Percentiles rank a stretch among this genome's conserved stretches.
Evolutionary conservation across 2,888 invertebrate genomes (phyloP).

Genomic region (Megastigmus dorsalis): DNA sequence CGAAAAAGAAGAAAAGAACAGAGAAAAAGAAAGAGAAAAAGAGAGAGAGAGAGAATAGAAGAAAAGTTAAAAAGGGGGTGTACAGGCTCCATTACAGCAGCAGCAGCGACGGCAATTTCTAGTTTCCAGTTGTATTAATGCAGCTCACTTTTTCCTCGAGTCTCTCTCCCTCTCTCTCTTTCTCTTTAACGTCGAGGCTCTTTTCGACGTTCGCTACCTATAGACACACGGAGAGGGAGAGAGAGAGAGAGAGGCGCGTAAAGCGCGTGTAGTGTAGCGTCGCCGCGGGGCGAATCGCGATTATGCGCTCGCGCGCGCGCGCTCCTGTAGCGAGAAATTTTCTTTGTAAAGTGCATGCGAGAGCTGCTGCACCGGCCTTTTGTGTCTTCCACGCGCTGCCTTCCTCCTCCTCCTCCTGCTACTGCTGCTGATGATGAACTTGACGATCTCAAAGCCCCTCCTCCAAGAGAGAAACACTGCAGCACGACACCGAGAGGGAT

Average conservation of each 20-base stretch:
- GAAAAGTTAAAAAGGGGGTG: too few relatives aligned
- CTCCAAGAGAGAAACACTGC: too few relatives aligned
- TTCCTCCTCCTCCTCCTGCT: not conserved
- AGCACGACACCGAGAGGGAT: not conserved
- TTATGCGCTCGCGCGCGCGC: not conserved
- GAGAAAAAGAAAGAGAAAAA: not conserved
- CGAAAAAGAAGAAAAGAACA: not conserved
- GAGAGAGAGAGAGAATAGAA: not conserved
- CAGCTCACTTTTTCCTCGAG: not conserved
- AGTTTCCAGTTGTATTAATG: constrained; percentile 35
- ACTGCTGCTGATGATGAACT: constrained; percentile 27
- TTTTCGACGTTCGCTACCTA: constrained; percentile 15
- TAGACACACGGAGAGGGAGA: too few relatives aligned
- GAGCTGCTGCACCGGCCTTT: too few relatives aligned
- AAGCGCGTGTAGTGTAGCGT: not conserved
- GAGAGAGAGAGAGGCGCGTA: too few relatives aligned
- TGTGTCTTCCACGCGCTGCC: too few relatives aligned
- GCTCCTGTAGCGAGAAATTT: constrained; percentile 20
- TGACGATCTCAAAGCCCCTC: constrained; percentile 26
- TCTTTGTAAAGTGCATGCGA: constrained; percentile 21
- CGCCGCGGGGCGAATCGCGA: constrained; percentile 6
- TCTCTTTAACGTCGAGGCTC: not conserved
- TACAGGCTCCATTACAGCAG: not conserved
- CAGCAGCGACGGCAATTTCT: constrained; percentile 11
- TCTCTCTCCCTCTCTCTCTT: too few relatives aligned